Percentiles rank a stretch among this genome's conserved stretches.
phyloP scores from a whole-genome alignment of 1,140 invertebrate genomes.

The Zaprionus africanus region DNA sequence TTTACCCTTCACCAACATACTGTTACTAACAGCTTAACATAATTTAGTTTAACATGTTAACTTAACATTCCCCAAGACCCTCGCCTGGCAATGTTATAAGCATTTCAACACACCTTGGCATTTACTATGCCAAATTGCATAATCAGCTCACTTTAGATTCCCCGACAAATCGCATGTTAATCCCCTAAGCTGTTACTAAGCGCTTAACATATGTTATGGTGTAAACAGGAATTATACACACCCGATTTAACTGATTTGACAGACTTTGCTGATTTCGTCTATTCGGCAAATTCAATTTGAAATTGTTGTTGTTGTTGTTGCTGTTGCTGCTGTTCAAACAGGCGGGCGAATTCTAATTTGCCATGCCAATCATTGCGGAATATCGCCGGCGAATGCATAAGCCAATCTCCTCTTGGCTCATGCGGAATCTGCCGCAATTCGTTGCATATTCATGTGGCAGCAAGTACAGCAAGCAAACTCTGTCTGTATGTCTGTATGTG shows the following conservation, averaged over 20 bases:
- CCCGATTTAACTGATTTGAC: background rate
- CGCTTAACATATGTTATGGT: background rate
- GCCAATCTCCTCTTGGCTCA: background rate
- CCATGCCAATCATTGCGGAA: constrained; percentile 15
- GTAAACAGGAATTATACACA: background rate
- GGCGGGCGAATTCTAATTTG: constrained; percentile 7
- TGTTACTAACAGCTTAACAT: background rate
- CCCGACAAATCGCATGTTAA: background rate
- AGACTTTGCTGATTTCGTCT: background rate
- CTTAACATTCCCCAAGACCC: background rate
- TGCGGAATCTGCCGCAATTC: background rate
- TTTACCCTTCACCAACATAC: background rate
- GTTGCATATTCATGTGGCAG: constrained; percentile 8
- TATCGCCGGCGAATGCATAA: constrained; percentile 2
- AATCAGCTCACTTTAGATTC: background rate
- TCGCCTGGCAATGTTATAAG: background rate
- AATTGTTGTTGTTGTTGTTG: background rate
- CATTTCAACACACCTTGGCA: background rate
- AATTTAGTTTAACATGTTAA: background rate
- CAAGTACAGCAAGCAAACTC: background rate
- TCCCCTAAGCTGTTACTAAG: background rate
- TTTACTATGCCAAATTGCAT: background rate
- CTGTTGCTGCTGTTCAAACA: background rate
- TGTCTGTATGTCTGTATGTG: constrained; percentile 4
- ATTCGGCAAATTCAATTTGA: background rate